These are phyloP conservation scores for Apotomis capreana DNA, from an alignment of 2,888 invertebrate species.

Conservation along the genomic window DNA sequence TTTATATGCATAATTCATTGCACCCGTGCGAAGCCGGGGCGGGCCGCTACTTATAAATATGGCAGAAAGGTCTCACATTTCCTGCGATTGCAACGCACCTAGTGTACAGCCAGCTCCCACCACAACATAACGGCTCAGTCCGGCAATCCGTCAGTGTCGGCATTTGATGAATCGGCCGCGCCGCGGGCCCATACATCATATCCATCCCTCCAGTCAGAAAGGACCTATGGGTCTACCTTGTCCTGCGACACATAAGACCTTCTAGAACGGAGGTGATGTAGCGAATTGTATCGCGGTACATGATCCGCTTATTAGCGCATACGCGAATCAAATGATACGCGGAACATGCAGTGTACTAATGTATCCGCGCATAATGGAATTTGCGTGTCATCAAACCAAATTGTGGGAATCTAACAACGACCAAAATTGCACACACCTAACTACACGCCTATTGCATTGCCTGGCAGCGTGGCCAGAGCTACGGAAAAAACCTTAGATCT, in stretches of 20 bases:
- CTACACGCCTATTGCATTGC: too few relatives aligned
- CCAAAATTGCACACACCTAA: too few relatives aligned
- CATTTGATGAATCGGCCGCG: slow-evolving; percentile 68
- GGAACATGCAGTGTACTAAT: slow-evolving; percentile 7
- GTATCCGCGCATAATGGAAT: slow-evolving; percentile 8
- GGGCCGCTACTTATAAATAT: too few relatives aligned
- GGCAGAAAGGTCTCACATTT: neutral
- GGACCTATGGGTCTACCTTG: neutral
- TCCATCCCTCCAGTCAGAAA: neutral
- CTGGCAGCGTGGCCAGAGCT: too few relatives aligned
- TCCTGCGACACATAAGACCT: neutral
- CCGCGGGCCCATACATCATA: slow-evolving; percentile 37
- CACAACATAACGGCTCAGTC: slow-evolving; percentile 37
- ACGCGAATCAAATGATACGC: slow-evolving; percentile 26
- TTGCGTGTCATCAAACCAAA: neutral
- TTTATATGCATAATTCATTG: too few relatives aligned
- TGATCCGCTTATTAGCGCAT: slow-evolving; percentile 24
- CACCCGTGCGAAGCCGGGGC: too few relatives aligned
- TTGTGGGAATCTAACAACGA: too few relatives aligned
- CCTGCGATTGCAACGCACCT: slow-evolving; percentile 1
- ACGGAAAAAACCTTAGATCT: too few relatives aligned
- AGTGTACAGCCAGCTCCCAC: slow-evolving; percentile 43
- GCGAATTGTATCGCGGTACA: slow-evolving; percentile 34
- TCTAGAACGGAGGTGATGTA: neutral
- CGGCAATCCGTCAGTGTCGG: slow-evolving; percentile 71